Conservation (phyloP, 2,113 vertebrate genomes). For the Lota lota region DNA sequence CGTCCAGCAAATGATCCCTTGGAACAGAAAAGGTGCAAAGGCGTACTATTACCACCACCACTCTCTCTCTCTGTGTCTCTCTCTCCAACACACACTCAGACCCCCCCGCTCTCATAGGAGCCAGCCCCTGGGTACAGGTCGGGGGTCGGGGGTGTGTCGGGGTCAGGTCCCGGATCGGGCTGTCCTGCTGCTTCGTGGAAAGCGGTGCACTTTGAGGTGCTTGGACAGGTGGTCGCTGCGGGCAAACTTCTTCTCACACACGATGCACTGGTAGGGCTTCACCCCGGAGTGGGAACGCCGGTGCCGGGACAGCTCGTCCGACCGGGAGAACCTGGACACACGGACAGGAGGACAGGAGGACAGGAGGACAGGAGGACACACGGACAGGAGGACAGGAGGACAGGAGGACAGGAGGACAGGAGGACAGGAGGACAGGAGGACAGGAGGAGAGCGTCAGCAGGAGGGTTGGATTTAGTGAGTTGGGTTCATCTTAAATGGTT, state of each 20-base stretch:
- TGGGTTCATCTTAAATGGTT: neutral
- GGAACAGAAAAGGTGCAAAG: no score
- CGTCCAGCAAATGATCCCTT: no score
- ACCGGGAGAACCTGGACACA: constrained; percentile 87
- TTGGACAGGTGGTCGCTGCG: constrained; percentile 99
- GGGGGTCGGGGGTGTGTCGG: constrained; percentile 29
- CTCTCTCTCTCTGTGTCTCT: constrained; percentile 1
- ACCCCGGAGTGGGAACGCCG: constrained; percentile 95
- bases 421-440: neutral
- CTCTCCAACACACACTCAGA: neutral
- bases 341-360: neutral
- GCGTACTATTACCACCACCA: neutral
- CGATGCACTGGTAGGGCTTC: constrained; percentile 94
- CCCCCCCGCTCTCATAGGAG: constrained; percentile 2
- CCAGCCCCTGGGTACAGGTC: neutral
- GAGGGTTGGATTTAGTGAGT: constrained; percentile 6
- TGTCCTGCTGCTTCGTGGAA: constrained; percentile 91
- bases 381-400: no score
- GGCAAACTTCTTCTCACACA: constrained; percentile 98
- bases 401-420: no score
- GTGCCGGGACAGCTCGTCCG: constrained; percentile 94
- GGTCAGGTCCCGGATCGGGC: constrained; percentile 85
- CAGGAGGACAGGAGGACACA: neutral
- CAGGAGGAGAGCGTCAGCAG: neutral
- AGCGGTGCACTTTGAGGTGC: constrained; percentile 98